These are phyloP conservation scores for Ctena decussata DNA, from an alignment of 2,888 invertebrate species.

Conservation along the genomic window DNA sequence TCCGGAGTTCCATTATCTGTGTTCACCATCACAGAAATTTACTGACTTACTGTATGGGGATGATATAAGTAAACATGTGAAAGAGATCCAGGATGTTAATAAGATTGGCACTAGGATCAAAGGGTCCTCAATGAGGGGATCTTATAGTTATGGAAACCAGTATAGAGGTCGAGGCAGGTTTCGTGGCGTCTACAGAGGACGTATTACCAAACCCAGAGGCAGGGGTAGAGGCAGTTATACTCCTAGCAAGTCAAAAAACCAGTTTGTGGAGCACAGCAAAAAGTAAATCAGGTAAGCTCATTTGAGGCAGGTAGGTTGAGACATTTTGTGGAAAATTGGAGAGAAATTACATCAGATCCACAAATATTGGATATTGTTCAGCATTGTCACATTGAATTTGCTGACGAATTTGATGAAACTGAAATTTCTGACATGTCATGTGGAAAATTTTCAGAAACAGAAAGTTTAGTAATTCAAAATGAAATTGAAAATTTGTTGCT, in stretches of 20 bases:
- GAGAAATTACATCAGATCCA: slow-evolving; percentile 9
- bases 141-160: too few relatives aligned
- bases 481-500: slow-evolving; percentile 45
- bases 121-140: too few relatives aligned
- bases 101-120: slow-evolving; percentile 12
- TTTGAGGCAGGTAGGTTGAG: slow-evolving; percentile 30
- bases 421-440: too few relatives aligned
- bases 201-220: too few relatives aligned
- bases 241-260: slow-evolving; percentile 21
- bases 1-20: slow-evolving; percentile 36
- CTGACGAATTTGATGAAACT: not conserved
- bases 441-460: not conserved
- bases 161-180: too few relatives aligned
- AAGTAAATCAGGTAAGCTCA: slow-evolving; percentile 17
- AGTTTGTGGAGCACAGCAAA: slow-evolving; percentile 42
- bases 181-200: too few relatives aligned
- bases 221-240: too few relatives aligned
- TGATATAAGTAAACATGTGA: slow-evolving; percentile 42
- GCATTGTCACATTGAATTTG: slow-evolving; percentile 41
- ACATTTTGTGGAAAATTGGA: slow-evolving; percentile 22
- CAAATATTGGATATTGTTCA: slow-evolving; percentile 31
- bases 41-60: slow-evolving; percentile 41
- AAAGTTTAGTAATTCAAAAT: slow-evolving; percentile 1
- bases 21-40: slow-evolving; percentile 30
- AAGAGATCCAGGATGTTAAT: slow-evolving; percentile 47